phyloP scores from a whole-genome alignment of 2,888 invertebrate genomes.

The Palloptera scutellata region DNA sequence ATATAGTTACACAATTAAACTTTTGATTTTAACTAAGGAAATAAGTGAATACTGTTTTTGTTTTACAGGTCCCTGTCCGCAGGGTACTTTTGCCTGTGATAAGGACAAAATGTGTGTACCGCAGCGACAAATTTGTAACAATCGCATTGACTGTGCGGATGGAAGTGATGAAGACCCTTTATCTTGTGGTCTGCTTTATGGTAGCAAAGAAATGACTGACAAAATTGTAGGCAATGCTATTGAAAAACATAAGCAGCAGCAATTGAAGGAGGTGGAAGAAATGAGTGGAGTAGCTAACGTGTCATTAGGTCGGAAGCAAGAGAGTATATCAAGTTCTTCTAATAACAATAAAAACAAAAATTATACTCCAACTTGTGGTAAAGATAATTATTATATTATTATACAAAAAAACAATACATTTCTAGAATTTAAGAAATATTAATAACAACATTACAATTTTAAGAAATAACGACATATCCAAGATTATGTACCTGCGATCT shows the following conservation, averaged over 20 bases:
- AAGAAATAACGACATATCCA: constrained; percentile 62
- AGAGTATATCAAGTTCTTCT: background rate
- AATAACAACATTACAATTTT: background rate
- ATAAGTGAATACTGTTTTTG: too few relatives aligned
- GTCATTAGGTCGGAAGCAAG: background rate
- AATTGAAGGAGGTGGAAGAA: constrained; percentile 18
- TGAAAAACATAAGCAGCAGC: constrained; percentile 45
- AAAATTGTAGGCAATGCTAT: constrained; percentile 59
- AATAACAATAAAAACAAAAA: constrained; percentile 20
- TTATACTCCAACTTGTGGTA: constrained; percentile 42
- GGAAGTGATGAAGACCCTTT: constrained; percentile 65
- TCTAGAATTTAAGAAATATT: background rate
- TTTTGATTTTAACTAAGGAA: too few relatives aligned
- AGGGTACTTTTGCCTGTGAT: constrained; percentile 67
- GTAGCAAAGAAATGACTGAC: constrained; percentile 59
- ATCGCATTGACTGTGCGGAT: constrained; percentile 64
- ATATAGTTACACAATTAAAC: too few relatives aligned
- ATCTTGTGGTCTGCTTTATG: constrained; percentile 63
- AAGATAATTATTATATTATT: constrained; percentile 25
- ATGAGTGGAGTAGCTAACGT: background rate
- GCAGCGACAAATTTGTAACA: constrained; percentile 68
- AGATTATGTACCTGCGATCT: constrained; percentile 53
- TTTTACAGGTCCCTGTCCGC: constrained; percentile 66
- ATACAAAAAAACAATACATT: background rate
- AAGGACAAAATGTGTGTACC: constrained; percentile 67